Conservation (phyloP, 2,888 invertebrate species). For the Caenorhabditis japonica region DNA sequence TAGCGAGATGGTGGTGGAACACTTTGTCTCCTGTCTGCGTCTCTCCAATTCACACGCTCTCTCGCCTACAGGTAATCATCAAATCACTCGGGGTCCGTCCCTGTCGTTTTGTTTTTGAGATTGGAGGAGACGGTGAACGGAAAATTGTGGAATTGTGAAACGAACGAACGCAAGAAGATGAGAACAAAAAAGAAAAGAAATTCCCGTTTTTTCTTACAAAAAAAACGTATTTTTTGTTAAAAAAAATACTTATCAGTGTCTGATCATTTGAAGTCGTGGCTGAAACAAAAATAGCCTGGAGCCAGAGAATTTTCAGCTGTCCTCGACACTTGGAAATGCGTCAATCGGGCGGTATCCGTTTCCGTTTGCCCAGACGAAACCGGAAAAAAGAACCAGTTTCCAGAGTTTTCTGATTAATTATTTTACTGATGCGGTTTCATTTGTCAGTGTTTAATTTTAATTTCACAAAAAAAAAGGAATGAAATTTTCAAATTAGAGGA, state of each 20-base stretch:
- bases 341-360: slow-evolving; percentile 29
- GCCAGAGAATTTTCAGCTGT: slow-evolving; percentile 25
- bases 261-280: too few species aligned
- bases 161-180: too few species aligned
- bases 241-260: too few species aligned
- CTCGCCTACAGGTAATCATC: slow-evolving; percentile 21
- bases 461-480: too few species aligned
- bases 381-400: slow-evolving; percentile 44
- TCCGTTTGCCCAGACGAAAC: slow-evolving; percentile 3
- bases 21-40: slow-evolving; percentile 18
- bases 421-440: too few species aligned
- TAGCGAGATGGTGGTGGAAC: slow-evolving; percentile 48
- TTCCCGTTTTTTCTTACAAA: too few species aligned
- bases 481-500: neutral
- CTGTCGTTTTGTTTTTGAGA: slow-evolving; percentile 30
- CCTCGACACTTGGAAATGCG: slow-evolving; percentile 19
- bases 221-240: neutral
- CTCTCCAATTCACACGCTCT: slow-evolving; percentile 13
- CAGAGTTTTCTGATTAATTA: slow-evolving; percentile 29
- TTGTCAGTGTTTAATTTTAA: slow-evolving; percentile 3
- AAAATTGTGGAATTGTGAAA: too few species aligned
- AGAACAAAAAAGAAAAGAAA: too few species aligned
- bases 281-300: slow-evolving; percentile 5
- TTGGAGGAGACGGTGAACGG: too few species aligned
- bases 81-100: slow-evolving; percentile 28